Evolutionary conservation across 2,797 vertebrate species (phyloP), one percentile per base, ranked within the genome.

Genomic region (Sebastes kiyomatsui): DNA sequence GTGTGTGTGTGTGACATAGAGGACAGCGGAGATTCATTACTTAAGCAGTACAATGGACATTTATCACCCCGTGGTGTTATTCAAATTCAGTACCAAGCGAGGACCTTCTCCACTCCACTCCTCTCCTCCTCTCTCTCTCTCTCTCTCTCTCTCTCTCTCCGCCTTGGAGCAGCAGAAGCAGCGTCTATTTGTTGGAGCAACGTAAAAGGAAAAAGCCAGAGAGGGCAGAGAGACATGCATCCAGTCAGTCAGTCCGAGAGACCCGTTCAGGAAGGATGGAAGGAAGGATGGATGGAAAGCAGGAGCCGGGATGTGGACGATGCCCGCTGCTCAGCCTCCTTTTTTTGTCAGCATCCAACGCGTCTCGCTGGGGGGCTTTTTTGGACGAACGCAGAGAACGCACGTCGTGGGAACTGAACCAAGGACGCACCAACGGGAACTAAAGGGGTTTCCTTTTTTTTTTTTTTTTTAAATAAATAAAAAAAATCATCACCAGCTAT

Each of bases 21-120:
- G 97, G 97, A 97, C 97, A 97, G 97, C 95, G 95, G 96, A 98
- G 98, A 99, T 99, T 98, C 98, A 99, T 98, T 97, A 98, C 97
- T 97, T 96, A 96, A 96, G 96, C 97, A 97, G 97, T 97, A 99
- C 98, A 99, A 99, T 99, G 97, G 97, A 96, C 97, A 99, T 99
- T 99, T 98, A 99, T 99, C 97, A 98, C 97, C 97, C 97, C 95
- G 96, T 97, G 97, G 97, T 97, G 98, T 98, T 98, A 99, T 99
- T 99, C 97, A 98, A 97, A 98, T 97, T 96, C 98, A 97, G 98
- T 98, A 98, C 98, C 98, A 98, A 97, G 97, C 97, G 97, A 97
- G 96, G 97, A 96, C 95, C 97, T 97, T 97, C 97, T 96, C 97
- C 96, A 97, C 96, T 97, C 90, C 86, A 97, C 96, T 97, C 90